Conservation (phyloP, 2,113 vertebrate species). For the Dicaeum eximium region DNA sequence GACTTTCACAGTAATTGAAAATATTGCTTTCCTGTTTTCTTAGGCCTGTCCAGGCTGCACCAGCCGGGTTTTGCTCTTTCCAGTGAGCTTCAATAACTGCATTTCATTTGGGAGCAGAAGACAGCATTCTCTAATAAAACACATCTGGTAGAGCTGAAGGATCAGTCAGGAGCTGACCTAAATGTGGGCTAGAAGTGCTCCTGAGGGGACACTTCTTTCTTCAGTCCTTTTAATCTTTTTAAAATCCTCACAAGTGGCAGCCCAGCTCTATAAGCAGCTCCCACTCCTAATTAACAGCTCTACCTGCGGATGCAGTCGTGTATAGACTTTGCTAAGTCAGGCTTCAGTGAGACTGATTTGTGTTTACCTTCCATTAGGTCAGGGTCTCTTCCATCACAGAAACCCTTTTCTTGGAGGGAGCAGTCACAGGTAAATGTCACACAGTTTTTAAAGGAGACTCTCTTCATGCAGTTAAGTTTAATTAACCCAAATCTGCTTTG, state of each 20-base stretch:
- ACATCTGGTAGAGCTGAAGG: background rate
- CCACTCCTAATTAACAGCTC: conserved; percentile 43
- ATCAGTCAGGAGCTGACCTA: conserved; percentile 36
- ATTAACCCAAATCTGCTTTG: background rate
- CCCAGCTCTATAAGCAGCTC: background rate
- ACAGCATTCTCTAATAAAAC: conserved; percentile 18
- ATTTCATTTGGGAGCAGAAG: background rate
- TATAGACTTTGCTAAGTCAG: background rate
- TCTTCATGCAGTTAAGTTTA: conserved; percentile 29
- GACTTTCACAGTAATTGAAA: conserved; percentile 24
- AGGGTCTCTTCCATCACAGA: background rate
- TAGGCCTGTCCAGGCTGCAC: background rate
- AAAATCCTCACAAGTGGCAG: background rate
- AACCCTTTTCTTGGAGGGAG: conserved; percentile 33
- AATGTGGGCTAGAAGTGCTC: conserved; percentile 19
- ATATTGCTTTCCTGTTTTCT: background rate
- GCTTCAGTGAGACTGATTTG: conserved; percentile 2
- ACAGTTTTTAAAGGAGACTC: background rate
- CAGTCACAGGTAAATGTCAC: conserved; percentile 38
- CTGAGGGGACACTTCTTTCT: conserved; percentile 5
- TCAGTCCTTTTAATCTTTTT: conserved; percentile 20
- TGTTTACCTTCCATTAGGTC: conserved; percentile 44
- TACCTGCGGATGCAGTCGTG: background rate
- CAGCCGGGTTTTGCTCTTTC: background rate
- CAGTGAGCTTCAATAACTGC: background rate